Base-by-base conservation (phyloP, 2,797 vertebrate species). In the Hephaestus fuliginosus region DNA sequence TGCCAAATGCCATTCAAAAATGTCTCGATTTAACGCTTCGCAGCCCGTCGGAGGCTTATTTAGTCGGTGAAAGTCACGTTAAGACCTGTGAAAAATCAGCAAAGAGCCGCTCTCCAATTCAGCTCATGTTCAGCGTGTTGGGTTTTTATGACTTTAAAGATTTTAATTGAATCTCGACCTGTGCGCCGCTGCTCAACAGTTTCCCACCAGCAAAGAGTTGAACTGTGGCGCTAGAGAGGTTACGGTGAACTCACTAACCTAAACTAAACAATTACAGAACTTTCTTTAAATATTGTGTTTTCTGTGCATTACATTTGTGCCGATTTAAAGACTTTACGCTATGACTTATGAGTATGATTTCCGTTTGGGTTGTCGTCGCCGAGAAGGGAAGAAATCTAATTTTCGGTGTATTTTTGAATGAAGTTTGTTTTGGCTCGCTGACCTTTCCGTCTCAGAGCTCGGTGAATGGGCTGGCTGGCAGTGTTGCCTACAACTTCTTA, bases 1-100 rank as follows among this genome's bases (percentile, higher is more conserved):
- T 0, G 22, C 73, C 70, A 62, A 74, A 83, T 2, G 1, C 18
- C 70, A 33, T 74, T 78, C 13, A 76, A 15, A 76, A 78, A 78
- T 11, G 11, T 4, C 2, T 1, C 46, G 17, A 44, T 82, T 84
- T 58, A 66, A 76, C 2, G 28, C 1, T 0, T 1, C 2, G 3
- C 17, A 3, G 39, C 9, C 13, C 2, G 1, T 17, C 3, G 5
- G 18, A 0, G 1, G 1, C 12, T 8, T 15, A 7, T 18, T 36
- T 2, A 51, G 3, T 0, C 3, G 0, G 17, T 8, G 0, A 68
- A 70, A 58, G 8, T 8, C 0, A 7, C 4, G 3, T 0, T 2
- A 48, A 46, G 10, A 36, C 2, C 1, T 41, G 20, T 1, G 18
- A 25, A 11, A 7, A 20, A 28, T 15, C 28, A 20, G 6, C 5